A percentile compares a stretch with the other conserved stretches of the same genome.
Conservation (phyloP, 2,888 invertebrate species). For the Epirrita christyi region DNA sequence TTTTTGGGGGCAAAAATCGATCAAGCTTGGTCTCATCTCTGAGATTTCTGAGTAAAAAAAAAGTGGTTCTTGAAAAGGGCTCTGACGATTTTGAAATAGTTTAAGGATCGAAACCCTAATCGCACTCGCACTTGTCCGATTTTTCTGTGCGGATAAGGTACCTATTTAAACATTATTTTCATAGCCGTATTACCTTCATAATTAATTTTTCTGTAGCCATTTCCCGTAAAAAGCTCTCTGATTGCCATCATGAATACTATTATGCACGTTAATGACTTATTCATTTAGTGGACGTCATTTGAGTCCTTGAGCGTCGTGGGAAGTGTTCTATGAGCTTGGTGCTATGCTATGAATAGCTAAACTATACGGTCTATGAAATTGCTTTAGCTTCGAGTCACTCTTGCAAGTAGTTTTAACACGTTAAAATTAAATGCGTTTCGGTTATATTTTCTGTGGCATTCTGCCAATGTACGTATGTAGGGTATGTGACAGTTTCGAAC, state of each 20-base stretch:
- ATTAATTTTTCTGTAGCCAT: conserved; percentile 8
- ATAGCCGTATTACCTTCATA: not conserved
- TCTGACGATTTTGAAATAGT: too few relatives aligned
- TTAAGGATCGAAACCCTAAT: too few relatives aligned
- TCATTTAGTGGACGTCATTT: conserved; percentile 20
- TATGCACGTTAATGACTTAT: conserved; percentile 24
- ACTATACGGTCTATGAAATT: not conserved
- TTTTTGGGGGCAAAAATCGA: too few relatives aligned
- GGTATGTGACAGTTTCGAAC: conserved; percentile 1
- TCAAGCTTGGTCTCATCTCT: too few relatives aligned
- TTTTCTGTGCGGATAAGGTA: too few relatives aligned
- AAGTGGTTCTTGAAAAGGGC: too few relatives aligned
- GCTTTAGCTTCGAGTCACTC: not conserved
- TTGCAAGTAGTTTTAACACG: not conserved
- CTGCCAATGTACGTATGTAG: not conserved
- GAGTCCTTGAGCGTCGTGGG: conserved; percentile 1
- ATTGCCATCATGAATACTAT: conserved; percentile 19
- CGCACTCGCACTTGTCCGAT: too few relatives aligned
- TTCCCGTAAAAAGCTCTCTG: conserved; percentile 10
- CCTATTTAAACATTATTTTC: conserved; percentile 2
- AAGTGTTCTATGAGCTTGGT: conserved; percentile 6
- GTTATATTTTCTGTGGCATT: conserved; percentile 13
- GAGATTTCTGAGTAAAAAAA: too few relatives aligned
- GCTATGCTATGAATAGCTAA: conserved; percentile 13
- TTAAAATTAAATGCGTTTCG: not conserved